Evolutionary conservation across 2,888 invertebrate species (phyloP).

Genomic region (Ophraella communa): DNA sequence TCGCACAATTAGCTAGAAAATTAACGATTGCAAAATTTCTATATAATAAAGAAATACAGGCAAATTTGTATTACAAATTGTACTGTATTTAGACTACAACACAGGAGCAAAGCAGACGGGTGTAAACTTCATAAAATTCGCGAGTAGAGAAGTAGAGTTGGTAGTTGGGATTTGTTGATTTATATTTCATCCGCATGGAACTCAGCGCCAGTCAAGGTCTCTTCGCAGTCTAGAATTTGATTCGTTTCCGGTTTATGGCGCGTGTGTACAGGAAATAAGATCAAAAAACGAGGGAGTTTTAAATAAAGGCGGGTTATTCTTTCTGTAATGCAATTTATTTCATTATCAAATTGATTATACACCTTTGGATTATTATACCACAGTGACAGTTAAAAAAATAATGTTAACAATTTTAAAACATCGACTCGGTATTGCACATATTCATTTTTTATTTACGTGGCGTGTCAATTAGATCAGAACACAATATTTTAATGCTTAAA

Average conservation of each 20-base stretch:
- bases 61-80: constrained; percentile 35
- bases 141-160: constrained; percentile 37
- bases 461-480: too few relatives aligned
- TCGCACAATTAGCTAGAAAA: constrained; percentile 18
- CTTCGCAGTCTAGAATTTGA: constrained; percentile 40
- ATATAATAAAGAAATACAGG: constrained; percentile 22
- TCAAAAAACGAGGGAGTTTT: constrained; percentile 19
- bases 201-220: constrained; percentile 44
- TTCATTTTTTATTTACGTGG: too few relatives aligned
- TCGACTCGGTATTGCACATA: too few relatives aligned
- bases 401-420: too few relatives aligned
- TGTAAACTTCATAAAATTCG: constrained; percentile 56
- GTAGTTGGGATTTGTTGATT: constrained; percentile 33
- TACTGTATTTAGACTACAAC: constrained; percentile 50
- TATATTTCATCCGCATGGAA: constrained; percentile 37
- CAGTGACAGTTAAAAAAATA: too few relatives aligned
- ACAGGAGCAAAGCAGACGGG: constrained; percentile 51
- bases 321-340: too few relatives aligned
- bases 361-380: too few relatives aligned
- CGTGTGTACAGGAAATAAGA: constrained; percentile 40
- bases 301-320: not conserved
- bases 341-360: too few relatives aligned
- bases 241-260: constrained; percentile 14
- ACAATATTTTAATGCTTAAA: too few relatives aligned
- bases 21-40: constrained; percentile 15